These are phyloP conservation scores for Cheumatopsyche charites DNA, from an alignment of 1,140 invertebrate species.

Conservation along the genomic window DNA sequence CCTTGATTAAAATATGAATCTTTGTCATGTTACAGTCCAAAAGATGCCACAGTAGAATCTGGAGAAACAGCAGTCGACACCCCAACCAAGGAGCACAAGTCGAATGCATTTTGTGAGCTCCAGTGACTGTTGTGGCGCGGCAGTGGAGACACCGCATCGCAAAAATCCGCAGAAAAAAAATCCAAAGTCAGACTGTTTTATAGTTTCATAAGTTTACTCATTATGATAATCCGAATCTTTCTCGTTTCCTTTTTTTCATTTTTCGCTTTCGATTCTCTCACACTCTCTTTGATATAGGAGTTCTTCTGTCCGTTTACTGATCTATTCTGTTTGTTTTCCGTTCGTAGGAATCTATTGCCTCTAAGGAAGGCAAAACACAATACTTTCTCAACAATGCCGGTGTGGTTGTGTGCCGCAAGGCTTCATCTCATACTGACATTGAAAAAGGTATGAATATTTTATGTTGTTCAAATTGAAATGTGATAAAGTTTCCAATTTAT, in stretches of 20 bases:
- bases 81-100: constrained; percentile 56
- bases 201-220: not conserved
- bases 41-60: constrained; percentile 55
- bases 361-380: constrained; percentile 47
- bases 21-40: constrained; percentile 31
- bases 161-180: constrained; percentile 48
- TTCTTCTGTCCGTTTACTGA: not conserved
- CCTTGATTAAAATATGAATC: not conserved
- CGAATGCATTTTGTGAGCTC: constrained; percentile 51
- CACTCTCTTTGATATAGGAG: too few species aligned
- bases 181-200: constrained; percentile 34
- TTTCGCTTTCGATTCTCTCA: too few species aligned
- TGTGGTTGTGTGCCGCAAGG: constrained; percentile 55
- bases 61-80: constrained; percentile 57
- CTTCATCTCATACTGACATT: constrained; percentile 50
- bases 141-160: constrained; percentile 48
- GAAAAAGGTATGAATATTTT: constrained; percentile 43
- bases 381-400: constrained; percentile 48
- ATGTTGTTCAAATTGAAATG: not conserved
- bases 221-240: too few species aligned
- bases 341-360: constrained; percentile 42
- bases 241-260: too few species aligned
- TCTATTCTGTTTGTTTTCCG: constrained; percentile 28
- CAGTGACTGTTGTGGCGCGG: constrained; percentile 50
- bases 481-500: not conserved